Evolutionary conservation across 2,797 vertebrate species (phyloP), one percentile per base, ranked within the genome.

Genomic region (Bradypodion pumilum): DNA sequence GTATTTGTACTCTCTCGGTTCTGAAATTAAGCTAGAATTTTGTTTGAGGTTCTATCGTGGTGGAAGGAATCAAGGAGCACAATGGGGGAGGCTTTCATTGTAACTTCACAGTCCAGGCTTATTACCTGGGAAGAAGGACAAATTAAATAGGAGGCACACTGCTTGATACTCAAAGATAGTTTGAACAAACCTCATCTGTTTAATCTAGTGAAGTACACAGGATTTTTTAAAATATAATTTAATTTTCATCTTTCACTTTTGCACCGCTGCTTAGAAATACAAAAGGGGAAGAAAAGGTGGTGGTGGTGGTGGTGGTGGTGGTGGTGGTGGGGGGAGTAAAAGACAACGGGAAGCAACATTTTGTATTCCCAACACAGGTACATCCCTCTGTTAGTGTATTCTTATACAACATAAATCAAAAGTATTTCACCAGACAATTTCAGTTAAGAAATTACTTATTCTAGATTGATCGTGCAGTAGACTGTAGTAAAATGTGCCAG

Each of bases 11-110:
- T 72, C 35, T 78, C 81, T 78, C 0, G 44, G 13, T 69, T 88
- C 62, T 80, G 75, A 77, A 84, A 87, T 87, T 65, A 63, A 84
- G 59, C 65, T 16, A 66, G 73, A 69, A 77, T 29, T 66, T 44
- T 77, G 59, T 35, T 59, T 37, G 65, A 81, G 42, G 44, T 63
- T 19, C 59, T 73, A 59, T 63, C 63, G 72, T 80, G 73, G 60
- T 75, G 37, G 42, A 70, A 72, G 21, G 42, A 10, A 60, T 76
- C 49, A 70, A 81, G 37, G 40, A 81, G 40, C 23, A 49, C 8
- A 52, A 13, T 63, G 56, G 2, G 46, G 49, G 70, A 46, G n/a
- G 10, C 19, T 56, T 56, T 23, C 21, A 29, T 44, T 35, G 63
- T 40, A 19, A 29, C 63, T n/a, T 83, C 77, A 74, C 59, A 49